phyloP scores from a whole-genome alignment of 2,113 vertebrate species.

The Cavia aperea region DNA sequence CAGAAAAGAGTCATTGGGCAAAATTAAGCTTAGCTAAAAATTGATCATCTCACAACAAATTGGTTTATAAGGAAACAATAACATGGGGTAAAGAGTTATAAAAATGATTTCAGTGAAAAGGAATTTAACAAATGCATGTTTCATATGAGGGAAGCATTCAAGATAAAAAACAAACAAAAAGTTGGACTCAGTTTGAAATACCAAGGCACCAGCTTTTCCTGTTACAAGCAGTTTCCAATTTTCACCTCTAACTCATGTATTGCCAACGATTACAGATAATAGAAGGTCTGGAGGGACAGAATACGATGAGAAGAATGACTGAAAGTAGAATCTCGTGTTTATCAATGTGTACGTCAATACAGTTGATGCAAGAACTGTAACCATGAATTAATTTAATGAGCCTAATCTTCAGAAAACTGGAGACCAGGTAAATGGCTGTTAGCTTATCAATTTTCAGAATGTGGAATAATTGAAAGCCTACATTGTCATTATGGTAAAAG shows the following conservation, averaged over 20 bases:
- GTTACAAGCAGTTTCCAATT: not conserved
- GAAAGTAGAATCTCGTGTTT: not conserved
- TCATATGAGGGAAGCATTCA: slow-evolving; percentile 17
- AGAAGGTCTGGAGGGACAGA: not conserved
- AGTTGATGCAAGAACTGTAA: not conserved
- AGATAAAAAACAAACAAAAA: not conserved
- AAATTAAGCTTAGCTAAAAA: slow-evolving; percentile 63
- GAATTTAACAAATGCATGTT: slow-evolving; percentile 24
- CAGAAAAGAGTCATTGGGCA: slow-evolving; percentile 30
- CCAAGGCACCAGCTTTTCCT: not conserved
- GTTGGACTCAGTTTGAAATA: not conserved
- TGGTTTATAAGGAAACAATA: slow-evolving; percentile 69
- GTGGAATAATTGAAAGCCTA: slow-evolving; percentile 13
- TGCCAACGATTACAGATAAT: not conserved
- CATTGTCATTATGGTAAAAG: not conserved
- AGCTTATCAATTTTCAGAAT: slow-evolving; percentile 30
- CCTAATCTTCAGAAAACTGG: slow-evolving; percentile 39
- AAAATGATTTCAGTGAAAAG: slow-evolving; percentile 62
- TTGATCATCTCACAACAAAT: slow-evolving; percentile 66
- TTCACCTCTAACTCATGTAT: not conserved
- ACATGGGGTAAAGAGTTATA: slow-evolving; percentile 63
- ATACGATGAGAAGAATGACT: not conserved
- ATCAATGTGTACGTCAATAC: not conserved
- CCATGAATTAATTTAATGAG: slow-evolving; percentile 42
- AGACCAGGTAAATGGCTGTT: not conserved